Conservation (phyloP, 1,140 invertebrate species). For the Nasonia longicornis region DNA sequence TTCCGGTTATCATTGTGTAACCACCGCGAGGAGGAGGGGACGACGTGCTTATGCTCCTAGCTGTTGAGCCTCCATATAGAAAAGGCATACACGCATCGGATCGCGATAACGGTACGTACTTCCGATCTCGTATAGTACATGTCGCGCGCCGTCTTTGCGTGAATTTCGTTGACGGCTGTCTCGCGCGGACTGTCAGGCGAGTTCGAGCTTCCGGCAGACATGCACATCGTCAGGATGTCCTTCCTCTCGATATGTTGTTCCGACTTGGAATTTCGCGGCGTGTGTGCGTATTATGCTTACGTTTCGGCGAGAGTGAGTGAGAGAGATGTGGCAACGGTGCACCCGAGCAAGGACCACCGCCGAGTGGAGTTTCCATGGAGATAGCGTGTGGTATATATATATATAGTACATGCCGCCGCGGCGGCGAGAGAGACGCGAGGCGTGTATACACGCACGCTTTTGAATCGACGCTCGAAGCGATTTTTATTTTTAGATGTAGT, state of each 20-base stretch:
- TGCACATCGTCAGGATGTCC: background rate
- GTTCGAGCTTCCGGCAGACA: background rate
- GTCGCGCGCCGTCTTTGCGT: background rate
- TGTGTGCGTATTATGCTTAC: no score
- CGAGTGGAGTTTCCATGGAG: background rate
- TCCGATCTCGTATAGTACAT: background rate
- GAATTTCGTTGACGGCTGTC: background rate
- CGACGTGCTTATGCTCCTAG: background rate
- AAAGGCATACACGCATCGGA: background rate
- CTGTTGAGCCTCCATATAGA: background rate
- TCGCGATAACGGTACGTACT: constrained; percentile 43
- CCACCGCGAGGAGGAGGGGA: background rate
- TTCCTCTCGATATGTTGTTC: background rate
- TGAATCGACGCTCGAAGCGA: background rate
- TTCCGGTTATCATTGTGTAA: background rate
- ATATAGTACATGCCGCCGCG: no score
- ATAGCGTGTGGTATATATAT: background rate
- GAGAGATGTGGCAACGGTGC: background rate
- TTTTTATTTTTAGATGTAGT: background rate
- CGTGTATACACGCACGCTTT: background rate
- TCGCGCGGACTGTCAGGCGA: background rate
- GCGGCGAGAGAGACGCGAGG: no score
- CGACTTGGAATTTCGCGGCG: no score
- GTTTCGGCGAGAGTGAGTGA: background rate
- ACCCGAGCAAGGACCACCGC: background rate